Evolutionary conservation across 2,797 vertebrate species (phyloP).

Genomic region (Anabacerthia variegaticeps): DNA sequence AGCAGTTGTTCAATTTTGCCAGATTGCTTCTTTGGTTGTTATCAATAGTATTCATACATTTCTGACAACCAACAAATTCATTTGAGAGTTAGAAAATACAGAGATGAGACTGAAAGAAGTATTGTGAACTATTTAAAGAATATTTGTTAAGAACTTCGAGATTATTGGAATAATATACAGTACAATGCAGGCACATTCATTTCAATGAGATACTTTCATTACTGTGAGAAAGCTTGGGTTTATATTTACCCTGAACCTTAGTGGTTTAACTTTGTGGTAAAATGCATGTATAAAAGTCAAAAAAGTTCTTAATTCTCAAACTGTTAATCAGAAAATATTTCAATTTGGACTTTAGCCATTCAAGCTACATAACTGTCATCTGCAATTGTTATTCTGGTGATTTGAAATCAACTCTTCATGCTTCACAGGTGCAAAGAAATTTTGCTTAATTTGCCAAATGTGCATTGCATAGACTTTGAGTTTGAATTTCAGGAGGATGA

Average conservation of each 20-base stretch:
- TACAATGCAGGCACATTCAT: neutral
- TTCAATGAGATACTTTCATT: neutral
- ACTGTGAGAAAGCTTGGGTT: neutral
- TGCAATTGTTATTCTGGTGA: neutral
- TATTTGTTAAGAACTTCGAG: neutral
- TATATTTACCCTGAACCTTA: neutral
- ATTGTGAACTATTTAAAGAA: neutral
- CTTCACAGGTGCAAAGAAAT: constrained; percentile 14
- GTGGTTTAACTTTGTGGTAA: neutral
- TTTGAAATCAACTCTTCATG: constrained; percentile 8
- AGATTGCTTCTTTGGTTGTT: neutral
- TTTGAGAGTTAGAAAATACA: neutral
- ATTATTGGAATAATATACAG: neutral
- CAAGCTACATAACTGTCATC: neutral
- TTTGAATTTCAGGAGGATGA: neutral
- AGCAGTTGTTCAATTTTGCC: neutral
- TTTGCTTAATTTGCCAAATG: constrained; percentile 2
- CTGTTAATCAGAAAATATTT: neutral
- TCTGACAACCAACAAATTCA: neutral
- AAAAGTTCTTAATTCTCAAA: neutral
- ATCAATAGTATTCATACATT: neutral
- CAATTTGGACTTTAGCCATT: neutral
- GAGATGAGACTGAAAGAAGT: neutral
- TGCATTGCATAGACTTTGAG: neutral
- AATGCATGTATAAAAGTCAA: neutral